These are phyloP conservation scores for Anolis sagrei DNA, from an alignment of 2,113 vertebrate species.

Conservation along the genomic window DNA sequence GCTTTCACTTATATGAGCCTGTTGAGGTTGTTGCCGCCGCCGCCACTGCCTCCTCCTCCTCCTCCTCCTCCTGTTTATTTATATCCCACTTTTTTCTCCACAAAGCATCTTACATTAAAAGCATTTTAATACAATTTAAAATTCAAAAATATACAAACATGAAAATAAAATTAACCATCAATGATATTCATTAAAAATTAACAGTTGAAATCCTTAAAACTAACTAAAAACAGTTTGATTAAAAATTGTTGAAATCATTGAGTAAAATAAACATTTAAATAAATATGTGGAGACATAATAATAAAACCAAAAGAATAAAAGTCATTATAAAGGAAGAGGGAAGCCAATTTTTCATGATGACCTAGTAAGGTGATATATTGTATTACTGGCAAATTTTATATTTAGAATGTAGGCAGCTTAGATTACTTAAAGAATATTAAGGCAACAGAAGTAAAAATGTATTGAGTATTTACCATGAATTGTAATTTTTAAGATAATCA, in stretches of 20 bases:
- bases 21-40: no score
- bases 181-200: no score
- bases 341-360: conserved; percentile 24
- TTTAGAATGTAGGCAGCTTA: conserved; percentile 60
- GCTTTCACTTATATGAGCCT: no score
- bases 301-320: conserved; percentile 42
- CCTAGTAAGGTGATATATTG: conserved; percentile 49
- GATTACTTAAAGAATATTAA: conserved; percentile 52
- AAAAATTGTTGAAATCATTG: conserved; percentile 56
- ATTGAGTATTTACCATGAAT: conserved; percentile 39
- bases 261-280: conserved; percentile 28
- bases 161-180: no score
- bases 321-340: conserved; percentile 33
- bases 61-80: no score
- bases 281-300: not conserved
- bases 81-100: no score
- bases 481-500: not conserved
- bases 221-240: no score
- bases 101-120: no score
- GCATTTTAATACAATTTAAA: no score
- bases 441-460: conserved; percentile 28
- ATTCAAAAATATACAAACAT: no score
- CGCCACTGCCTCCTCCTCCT: no score
- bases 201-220: no score
- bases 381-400: conserved; percentile 61